These are phyloP conservation scores for Xenopus borealis DNA, from an alignment of 2,113 vertebrate genomes.

Conservation along the genomic window DNA sequence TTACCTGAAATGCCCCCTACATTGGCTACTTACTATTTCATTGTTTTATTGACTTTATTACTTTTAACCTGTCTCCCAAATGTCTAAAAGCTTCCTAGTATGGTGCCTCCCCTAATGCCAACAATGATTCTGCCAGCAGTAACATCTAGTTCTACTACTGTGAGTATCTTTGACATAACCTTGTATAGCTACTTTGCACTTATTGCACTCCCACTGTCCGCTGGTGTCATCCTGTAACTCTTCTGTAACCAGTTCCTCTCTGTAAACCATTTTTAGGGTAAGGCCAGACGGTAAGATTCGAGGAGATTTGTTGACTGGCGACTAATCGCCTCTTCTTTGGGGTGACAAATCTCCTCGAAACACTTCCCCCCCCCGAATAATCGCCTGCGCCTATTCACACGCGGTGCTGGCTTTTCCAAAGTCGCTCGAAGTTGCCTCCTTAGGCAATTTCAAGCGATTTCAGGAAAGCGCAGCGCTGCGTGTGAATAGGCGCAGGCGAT, in stretches of 20 bases:
- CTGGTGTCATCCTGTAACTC: conserved; percentile 1
- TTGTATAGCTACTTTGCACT: background rate
- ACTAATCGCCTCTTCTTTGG: too few species aligned
- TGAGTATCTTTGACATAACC: conserved; percentile 47
- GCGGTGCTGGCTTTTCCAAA: too few species aligned
- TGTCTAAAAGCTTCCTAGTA: conserved; percentile 57
- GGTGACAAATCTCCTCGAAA: too few species aligned
- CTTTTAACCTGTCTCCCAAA: background rate
- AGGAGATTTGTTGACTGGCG: too few species aligned
- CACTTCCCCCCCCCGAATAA: too few species aligned
- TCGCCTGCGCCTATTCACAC: too few species aligned
- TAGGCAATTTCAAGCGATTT: too few species aligned
- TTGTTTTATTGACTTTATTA: background rate
- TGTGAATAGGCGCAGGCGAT: too few species aligned
- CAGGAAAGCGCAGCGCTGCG: too few species aligned
- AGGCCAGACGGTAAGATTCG: too few species aligned
- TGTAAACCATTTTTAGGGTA: too few species aligned
- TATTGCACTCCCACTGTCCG: conserved; percentile 13
- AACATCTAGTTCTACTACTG: conserved; percentile 53
- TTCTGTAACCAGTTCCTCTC: background rate
- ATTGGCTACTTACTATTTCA: background rate
- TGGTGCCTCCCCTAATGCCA: conserved; percentile 63
- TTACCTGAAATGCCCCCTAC: background rate
- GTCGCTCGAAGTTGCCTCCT: too few species aligned
- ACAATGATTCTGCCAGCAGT: conserved; percentile 61